Base-by-base conservation (phyloP, 2,888 invertebrate species). In the Patella caerulea region DNA sequence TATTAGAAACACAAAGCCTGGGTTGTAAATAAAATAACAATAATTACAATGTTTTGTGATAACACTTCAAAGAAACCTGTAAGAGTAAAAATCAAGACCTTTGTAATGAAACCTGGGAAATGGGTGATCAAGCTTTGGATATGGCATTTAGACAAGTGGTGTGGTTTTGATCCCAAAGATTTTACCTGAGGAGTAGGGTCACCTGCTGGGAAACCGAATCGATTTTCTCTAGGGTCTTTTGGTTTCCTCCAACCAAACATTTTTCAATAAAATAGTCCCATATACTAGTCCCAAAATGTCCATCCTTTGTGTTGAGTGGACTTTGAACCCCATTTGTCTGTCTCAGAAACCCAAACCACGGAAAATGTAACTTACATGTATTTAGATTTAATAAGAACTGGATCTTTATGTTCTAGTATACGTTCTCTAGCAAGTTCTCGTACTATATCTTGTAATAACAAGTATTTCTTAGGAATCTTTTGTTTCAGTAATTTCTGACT, bases 391-490 rank as follows among this genome's bases (percentile, higher is more conserved):
- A 90, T 88, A 11, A 93, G 86, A 7, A 93, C 92, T 9, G 92
- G 92, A 83, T 92, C 92, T 94, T 77, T 90, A 76, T 79, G 84
- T 71, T 82, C 88, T 69, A 71, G 84, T 79, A 86, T 94, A 92
- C 34, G 93, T 83, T 98, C 97, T 7, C 94, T 93, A 0, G 97
- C 96, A 78, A 98, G 93, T 78, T 95, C 94, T 82, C 94, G 94
- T 3, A 98, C 95, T 45, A 98, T 96, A 89, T 98, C 98, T 92
- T 99, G 98, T 75, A 99, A 92, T 1, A 97, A 96, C 73, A 99
- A 93, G 92, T 99, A 99, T 65, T 97, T 97, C 0, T 98, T 97
- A 0, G 99, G 99, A 7, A 99, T 96, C 88, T 96, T 95, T 92
- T 99, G 98, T 86, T 98, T 96, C 52, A 99, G 77, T 5, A 99